Base-by-base conservation (phyloP, 2,888 invertebrate genomes). In the Lamellibrachia columna region DNA sequence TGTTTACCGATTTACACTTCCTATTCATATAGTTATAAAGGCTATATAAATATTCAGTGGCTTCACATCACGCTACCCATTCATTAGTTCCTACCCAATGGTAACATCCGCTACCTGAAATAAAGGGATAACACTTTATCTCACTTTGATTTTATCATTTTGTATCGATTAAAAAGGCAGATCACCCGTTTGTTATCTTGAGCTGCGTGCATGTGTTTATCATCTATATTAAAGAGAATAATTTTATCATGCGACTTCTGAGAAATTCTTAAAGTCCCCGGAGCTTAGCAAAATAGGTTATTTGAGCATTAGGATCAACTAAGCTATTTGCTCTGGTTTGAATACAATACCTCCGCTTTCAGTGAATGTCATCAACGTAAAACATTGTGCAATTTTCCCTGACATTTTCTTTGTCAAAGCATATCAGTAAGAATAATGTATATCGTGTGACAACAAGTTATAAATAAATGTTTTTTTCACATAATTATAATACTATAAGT, bases 1-100 rank as follows among this genome's bases (percentile, higher is more conserved):
- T 15, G 75, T n/a, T 6, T 75, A 15, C 75, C 15, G 75, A 75
- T 75, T 75, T 75, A 75, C 75, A n/a, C 75, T 75, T 75, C 75
- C 22, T 75, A 75, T 75, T 75, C 75, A 75, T 75, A 22, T 75
- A 75, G 75, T 75, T n/a, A 75, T 75, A 75, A 75, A 75, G 75
- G 75, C 15, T n/a, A n/a, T n/a, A 75, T 75, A 75, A 75, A 75
- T 22, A 75, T 75, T 75, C 22, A n/a, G 75, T 75, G 22, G 75
- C 22, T 75, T 75, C 75, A 6, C 75, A 75, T 75, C 75, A 75
- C 75, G 75, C 75, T 22, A 22, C 15, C 75, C 75, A 75, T 75
- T 75, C 75, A 75, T 75, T 75, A 22, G 60, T 60, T 60, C 60
- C 60, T 22, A 60, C 22, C 75, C 75, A 75, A 75, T n/a, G 75